Conservation (phyloP, 2,797 vertebrate species). For the Buphagus erythrorhynchus region DNA sequence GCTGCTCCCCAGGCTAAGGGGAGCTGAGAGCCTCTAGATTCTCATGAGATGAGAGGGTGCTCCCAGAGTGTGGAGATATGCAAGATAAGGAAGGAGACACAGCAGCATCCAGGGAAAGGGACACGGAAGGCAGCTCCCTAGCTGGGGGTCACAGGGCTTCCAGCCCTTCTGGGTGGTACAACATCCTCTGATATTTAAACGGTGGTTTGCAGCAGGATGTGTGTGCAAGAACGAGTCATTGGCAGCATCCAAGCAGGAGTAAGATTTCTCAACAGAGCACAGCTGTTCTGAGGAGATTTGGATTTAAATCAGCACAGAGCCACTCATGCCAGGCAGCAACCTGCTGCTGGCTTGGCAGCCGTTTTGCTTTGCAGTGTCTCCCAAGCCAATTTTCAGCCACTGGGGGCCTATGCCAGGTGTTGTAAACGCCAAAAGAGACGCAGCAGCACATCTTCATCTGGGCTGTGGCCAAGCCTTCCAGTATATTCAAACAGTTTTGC, state of each 20-base stretch:
- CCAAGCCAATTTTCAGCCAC: neutral
- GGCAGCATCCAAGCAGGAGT: neutral
- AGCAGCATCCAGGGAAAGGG: neutral
- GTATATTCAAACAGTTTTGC: neutral
- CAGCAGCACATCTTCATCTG: neutral
- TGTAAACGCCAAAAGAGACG: neutral
- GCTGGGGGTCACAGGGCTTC: neutral
- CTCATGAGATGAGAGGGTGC: rapidly evolving
- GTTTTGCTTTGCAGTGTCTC: neutral
- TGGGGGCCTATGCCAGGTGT: neutral
- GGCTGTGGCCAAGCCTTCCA: neutral
- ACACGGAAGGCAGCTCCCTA: neutral
- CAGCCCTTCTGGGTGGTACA: neutral
- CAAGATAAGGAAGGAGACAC: neutral
- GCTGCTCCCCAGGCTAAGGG: neutral
- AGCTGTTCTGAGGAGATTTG: neutral
- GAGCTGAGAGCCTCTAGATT: neutral
- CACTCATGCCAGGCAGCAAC: neutral
- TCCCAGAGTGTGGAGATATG: neutral
- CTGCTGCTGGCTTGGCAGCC: neutral
- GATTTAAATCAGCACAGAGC: neutral
- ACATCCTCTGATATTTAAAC: neutral
- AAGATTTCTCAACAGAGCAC: neutral
- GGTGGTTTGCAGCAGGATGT: neutral
- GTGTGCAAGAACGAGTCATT: neutral